phyloP scores from a whole-genome alignment of 1,140 invertebrate species.

The Lysiphlebus fabarum region DNA sequence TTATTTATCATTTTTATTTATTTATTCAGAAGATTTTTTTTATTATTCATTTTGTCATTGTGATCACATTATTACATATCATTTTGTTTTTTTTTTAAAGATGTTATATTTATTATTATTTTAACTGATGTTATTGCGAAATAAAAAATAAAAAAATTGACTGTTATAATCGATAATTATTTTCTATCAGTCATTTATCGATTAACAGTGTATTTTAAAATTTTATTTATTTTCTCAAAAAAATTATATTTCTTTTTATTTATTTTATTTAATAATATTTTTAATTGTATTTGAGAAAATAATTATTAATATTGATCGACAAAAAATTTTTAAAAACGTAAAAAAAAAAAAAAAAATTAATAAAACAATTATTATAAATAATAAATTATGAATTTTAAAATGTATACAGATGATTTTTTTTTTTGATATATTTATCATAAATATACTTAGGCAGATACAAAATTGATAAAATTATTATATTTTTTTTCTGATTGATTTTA shows the following conservation, averaged over 20 bases:
- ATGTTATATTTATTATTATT: slow-evolving; percentile 2
- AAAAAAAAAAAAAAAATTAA: slow-evolving; percentile 38
- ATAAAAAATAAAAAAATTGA: slow-evolving; percentile 22
- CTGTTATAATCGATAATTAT: slow-evolving; percentile 48
- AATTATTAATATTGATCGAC: slow-evolving; percentile 27
- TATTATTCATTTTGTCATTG: slow-evolving; percentile 4
- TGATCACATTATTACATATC: slow-evolving; percentile 2
- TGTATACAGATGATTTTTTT: not conserved
- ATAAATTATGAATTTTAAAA: no score
- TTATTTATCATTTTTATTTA: slow-evolving; percentile 7
- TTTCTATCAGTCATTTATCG: slow-evolving; percentile 53
- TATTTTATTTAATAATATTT: slow-evolving; percentile 15
- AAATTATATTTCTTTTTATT: slow-evolving; percentile 21
- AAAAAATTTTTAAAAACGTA: slow-evolving; percentile 42
- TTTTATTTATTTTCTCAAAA: slow-evolving; percentile 4
- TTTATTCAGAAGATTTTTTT: not conserved
- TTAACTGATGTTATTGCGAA: slow-evolving; percentile 1
- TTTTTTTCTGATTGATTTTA: slow-evolving; percentile 12
- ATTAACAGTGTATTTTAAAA: slow-evolving; percentile 34
- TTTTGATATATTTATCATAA: slow-evolving; percentile 22
- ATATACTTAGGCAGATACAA: slow-evolving; percentile 45
- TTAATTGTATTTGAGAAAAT: slow-evolving; percentile 15
- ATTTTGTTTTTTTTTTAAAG: not conserved
- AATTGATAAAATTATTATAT: slow-evolving; percentile 29
- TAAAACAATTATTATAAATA: no score